These are phyloP conservation scores for Perca flavescens DNA, from an alignment of 2,113 vertebrate genomes.

Conservation along the genomic window DNA sequence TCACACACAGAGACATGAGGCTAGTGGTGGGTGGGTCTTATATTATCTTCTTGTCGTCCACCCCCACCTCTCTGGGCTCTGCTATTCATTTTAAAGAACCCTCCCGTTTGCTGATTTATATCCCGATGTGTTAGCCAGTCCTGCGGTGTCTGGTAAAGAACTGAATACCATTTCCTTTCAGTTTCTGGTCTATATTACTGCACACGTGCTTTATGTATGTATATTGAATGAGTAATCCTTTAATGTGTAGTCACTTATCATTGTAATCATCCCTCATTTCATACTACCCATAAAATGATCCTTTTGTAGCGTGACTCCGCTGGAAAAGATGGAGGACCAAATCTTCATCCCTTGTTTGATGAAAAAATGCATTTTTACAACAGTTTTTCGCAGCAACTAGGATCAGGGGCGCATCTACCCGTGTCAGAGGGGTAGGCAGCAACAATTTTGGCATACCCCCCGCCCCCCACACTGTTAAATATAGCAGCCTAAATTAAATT, in stretches of 20 bases:
- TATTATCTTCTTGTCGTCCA: conserved; percentile 34
- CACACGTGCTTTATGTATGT: background rate
- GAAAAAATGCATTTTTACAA: background rate
- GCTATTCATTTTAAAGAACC: conserved; percentile 22
- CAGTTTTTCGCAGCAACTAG: background rate
- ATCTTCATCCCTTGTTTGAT: conserved; percentile 6
- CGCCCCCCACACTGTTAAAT: too few species aligned
- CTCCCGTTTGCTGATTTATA: conserved; percentile 56
- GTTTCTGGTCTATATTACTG: conserved; percentile 6
- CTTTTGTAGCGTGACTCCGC: background rate
- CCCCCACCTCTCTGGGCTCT: conserved; percentile 21
- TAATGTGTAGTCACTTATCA: background rate
- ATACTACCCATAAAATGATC: conserved; percentile 1
- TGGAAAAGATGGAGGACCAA: background rate
- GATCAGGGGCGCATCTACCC: too few species aligned
- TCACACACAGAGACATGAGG: conserved; percentile 8
- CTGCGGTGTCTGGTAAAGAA: background rate
- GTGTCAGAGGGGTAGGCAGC: too few species aligned
- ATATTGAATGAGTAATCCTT: background rate
- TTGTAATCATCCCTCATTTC: background rate
- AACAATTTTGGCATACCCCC: too few species aligned
- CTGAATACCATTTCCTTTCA: background rate
- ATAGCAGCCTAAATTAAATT: too few species aligned
- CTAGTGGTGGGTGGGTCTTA: conserved; percentile 44
- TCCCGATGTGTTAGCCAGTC: conserved; percentile 19